Evolutionary conservation across 2,797 vertebrate genomes (phyloP).

Genomic region (Varecia variegata): DNA sequence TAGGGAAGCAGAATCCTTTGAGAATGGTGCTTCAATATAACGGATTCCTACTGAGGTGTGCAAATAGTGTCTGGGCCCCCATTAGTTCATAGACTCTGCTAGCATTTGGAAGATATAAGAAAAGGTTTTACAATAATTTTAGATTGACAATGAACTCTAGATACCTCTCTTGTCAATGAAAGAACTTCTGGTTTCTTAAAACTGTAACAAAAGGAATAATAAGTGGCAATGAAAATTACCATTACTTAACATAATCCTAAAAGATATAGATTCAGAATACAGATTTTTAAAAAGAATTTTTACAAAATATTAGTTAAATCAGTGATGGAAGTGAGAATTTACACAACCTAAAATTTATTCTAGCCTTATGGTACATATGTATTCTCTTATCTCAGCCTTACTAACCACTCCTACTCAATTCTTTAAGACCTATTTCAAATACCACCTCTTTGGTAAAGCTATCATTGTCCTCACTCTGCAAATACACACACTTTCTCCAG

Average conservation of each 20-base stretch:
- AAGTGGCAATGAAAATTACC: background rate
- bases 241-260: background rate
- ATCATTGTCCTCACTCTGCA: background rate
- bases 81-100: background rate
- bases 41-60: background rate
- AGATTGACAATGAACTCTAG: background rate
- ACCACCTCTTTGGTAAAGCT: background rate
- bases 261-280: background rate
- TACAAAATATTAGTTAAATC: background rate
- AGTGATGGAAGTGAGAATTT: background rate
- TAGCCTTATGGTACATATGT: background rate
- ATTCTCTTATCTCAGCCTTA: background rate
- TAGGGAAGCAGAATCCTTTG: background rate
- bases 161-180: background rate
- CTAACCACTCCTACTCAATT: background rate
- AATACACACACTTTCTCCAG: background rate
- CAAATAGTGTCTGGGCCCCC: background rate
- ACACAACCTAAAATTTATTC: background rate
- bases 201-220: background rate
- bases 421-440: background rate
- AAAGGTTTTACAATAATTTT: background rate
- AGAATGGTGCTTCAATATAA: background rate
- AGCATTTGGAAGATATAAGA: background rate
- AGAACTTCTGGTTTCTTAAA: background rate
- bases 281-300: background rate